Percentiles rank a stretch among this genome's conserved stretches.
phyloP scores from a whole-genome alignment of 2,113 vertebrate species.

The Stegostoma tigrinum region DNA sequence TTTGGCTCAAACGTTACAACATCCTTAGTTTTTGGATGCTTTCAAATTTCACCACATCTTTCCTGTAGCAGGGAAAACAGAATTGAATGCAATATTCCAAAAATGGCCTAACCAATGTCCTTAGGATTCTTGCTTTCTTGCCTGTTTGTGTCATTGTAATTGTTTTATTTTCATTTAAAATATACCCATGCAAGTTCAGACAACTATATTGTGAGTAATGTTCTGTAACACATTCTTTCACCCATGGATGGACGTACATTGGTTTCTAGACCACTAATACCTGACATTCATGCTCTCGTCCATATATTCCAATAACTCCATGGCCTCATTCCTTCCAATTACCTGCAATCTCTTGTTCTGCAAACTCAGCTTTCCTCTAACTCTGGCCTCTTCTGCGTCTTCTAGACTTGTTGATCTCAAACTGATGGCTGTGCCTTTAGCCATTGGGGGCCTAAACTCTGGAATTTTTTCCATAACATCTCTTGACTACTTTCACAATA shows the following conservation, averaged over 20 bases:
- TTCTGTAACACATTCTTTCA: background rate
- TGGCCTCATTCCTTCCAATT: background rate
- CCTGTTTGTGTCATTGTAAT: background rate
- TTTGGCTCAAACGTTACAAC: no score
- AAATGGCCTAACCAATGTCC: no score
- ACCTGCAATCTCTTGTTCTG: background rate
- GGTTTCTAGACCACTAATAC: background rate
- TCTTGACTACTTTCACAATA: background rate
- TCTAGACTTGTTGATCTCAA: no score
- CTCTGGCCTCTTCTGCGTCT: background rate
- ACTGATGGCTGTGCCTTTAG: background rate
- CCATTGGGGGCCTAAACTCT: background rate
- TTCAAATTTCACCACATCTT: no score
- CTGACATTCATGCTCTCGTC: background rate
- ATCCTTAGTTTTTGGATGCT: no score
- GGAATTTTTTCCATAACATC: background rate
- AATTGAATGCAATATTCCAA: no score
- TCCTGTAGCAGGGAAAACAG: no score
- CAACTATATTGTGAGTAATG: background rate
- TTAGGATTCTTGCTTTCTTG: background rate
- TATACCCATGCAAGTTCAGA: background rate
- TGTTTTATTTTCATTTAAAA: background rate
- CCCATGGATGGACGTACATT: background rate
- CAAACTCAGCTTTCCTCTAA: background rate
- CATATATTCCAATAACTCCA: background rate